Percentiles rank a stretch among this genome's conserved stretches.
Evolutionary conservation across 2,888 invertebrate species (phyloP).

Genomic region (Drosophila robusta): DNA sequence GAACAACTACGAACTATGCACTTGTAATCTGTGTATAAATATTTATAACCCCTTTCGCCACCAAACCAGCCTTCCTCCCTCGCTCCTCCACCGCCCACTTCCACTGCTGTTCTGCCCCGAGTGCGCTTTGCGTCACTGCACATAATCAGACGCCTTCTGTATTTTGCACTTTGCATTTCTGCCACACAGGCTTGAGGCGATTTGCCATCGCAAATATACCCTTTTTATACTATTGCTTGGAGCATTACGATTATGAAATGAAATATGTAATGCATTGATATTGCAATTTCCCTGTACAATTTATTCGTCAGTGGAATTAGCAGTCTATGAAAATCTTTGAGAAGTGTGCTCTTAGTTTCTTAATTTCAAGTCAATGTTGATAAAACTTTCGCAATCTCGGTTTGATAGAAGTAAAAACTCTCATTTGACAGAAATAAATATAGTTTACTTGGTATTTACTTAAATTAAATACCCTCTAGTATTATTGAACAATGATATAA

Average conservation of each 20-base stretch:
- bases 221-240: background rate
- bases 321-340: too few relatives aligned
- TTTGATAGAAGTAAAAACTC: too few relatives aligned
- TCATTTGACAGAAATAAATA: too few relatives aligned
- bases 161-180: constrained; percentile 41
- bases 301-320: too few relatives aligned
- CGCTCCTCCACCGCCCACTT: background rate
- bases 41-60: constrained; percentile 50
- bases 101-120: constrained; percentile 6
- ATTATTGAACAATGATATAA: too few relatives aligned
- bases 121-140: constrained; percentile 60
- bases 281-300: too few relatives aligned
- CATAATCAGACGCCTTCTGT: constrained; percentile 65
- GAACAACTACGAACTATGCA: constrained; percentile 58
- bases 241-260: background rate
- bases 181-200: constrained; percentile 24
- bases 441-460: too few relatives aligned
- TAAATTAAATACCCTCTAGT: too few relatives aligned
- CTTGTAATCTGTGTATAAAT: constrained; percentile 72
- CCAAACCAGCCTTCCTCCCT: background rate
- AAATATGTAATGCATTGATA: background rate
- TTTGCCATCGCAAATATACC: constrained; percentile 10
- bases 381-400: too few relatives aligned
- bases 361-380: too few relatives aligned
- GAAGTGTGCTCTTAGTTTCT: too few relatives aligned